Conservation (phyloP, 2,888 invertebrate genomes). For the Danaus chrysippus region DNA sequence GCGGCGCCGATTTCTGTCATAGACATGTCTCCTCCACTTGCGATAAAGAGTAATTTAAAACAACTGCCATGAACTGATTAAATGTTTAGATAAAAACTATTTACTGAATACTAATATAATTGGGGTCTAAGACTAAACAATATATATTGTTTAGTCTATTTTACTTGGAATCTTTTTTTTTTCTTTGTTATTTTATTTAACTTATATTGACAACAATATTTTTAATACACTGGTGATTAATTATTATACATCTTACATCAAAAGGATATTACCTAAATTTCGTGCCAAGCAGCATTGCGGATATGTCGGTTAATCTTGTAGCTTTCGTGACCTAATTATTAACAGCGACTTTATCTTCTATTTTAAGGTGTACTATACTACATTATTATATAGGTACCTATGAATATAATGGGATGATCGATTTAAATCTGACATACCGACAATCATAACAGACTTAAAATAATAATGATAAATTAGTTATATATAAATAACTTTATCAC, state of each 20-base stretch:
- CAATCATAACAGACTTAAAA: too few species aligned
- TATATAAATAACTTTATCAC: too few species aligned
- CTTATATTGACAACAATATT: not conserved
- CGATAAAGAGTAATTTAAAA: conserved; percentile 22
- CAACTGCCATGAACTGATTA: conserved; percentile 11
- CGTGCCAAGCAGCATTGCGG: conserved; percentile 18
- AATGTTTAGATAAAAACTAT: conserved; percentile 1
- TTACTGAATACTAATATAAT: conserved; percentile 1
- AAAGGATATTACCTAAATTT: conserved; percentile 17
- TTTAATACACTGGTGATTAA: not conserved
- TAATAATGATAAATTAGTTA: too few species aligned
- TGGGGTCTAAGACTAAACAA: not conserved
- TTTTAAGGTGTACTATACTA: not conserved
- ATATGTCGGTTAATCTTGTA: conserved; percentile 25
- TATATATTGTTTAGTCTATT: too few species aligned
- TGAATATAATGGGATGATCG: not conserved
- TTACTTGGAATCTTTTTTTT: too few species aligned
- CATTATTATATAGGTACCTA: not conserved
- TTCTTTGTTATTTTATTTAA: too few species aligned
- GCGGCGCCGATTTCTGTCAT: conserved; percentile 29
- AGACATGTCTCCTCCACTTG: conserved; percentile 25
- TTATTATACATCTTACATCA: conserved; percentile 14
- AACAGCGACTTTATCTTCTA: conserved; percentile 24
- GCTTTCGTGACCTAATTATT: conserved; percentile 28
- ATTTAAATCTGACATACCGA: too few species aligned